A percentile compares a stretch with the other conserved stretches of the same genome.
phyloP scores from a whole-genome alignment of 2,113 vertebrate genomes.

The Patagioenas fasciata region DNA sequence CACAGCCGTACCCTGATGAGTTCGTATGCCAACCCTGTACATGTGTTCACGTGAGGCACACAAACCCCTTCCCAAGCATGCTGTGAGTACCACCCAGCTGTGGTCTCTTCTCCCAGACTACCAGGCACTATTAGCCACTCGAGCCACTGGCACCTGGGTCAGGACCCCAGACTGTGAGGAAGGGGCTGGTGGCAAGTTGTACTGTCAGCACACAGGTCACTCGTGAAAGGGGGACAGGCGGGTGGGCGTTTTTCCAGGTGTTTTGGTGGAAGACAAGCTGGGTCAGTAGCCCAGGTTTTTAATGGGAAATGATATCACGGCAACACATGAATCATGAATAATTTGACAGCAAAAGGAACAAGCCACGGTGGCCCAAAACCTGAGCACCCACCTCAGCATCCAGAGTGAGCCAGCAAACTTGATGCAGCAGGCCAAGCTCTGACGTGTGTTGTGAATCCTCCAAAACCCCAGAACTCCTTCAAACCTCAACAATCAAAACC shows the following conservation, averaged over 20 bases:
- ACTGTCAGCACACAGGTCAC: rapidly evolving
- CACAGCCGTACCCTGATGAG: rapidly evolving
- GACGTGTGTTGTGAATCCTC: neutral
- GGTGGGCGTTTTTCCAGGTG: neutral
- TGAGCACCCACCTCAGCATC: neutral
- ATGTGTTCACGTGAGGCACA: rapidly evolving
- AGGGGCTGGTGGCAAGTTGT: neutral
- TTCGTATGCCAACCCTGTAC: rapidly evolving
- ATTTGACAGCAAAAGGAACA: constrained; percentile 27
- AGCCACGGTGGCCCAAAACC: neutral
- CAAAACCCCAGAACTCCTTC: neutral
- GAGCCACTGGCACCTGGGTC: neutral
- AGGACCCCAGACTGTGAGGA: neutral
- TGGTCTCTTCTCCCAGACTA: neutral
- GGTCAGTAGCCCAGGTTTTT: neutral
- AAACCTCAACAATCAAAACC: neutral
- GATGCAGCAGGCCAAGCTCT: neutral
- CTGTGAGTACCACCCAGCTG: neutral
- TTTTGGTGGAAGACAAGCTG: neutral
- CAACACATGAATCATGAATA: constrained; percentile 31
- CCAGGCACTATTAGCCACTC: neutral
- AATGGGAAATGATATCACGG: neutral
- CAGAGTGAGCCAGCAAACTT: neutral
- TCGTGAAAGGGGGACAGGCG: neutral
- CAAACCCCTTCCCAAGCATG: neutral